Base-by-base conservation (phyloP, 2,797 vertebrate species). In the Echeneis naucrates region DNA sequence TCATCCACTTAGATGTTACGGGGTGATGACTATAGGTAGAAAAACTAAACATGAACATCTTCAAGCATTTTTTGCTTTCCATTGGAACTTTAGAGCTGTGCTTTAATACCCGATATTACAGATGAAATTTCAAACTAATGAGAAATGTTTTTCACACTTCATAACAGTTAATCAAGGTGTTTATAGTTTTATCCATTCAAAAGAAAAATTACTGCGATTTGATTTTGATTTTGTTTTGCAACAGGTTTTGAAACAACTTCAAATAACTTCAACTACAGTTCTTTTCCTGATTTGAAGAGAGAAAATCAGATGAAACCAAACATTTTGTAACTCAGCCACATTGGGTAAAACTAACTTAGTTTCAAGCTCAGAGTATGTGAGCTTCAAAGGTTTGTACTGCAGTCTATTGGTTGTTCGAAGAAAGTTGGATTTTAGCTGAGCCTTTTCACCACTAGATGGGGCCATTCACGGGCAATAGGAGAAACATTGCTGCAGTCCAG, bases 371-470 rank as follows among this genome's bases (percentile, higher is more conserved):
- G 5, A 55, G 14, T 8, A 2, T 62, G 21, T 10, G 19, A 59
- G 14, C 7, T 2, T 3, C 5, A 12, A 53, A 35, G n/a, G 23
- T 55, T 12, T 3, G 11, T 47, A 0, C 5, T 54, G 38, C 45
- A n/a, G n/a, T n/a, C n/a, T n/a, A n/a, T n/a, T n/a, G n/a, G n/a
- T n/a, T n/a, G n/a, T n/a, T n/a, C n/a, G n/a, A n/a, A n/a, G n/a
- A n/a, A 10, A 4, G 7, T 47, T 12, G 19, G 2, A 68, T 68
- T 69, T 60, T 30, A 78, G 71, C 72, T 85, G 37, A 23, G 60
- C 38, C 32, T n/a, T 70, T 51, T 51, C 32, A 57, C 88, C 89
- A 85, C 82, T 70, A 86, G 85, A 70, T 77, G 67, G 82, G 5
- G 60, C 66, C 52, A 40, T 66, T 60, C 33, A 26, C 40, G 47